phyloP scores from a whole-genome alignment of 1,140 invertebrate genomes.

The Halyomorpha halys region DNA sequence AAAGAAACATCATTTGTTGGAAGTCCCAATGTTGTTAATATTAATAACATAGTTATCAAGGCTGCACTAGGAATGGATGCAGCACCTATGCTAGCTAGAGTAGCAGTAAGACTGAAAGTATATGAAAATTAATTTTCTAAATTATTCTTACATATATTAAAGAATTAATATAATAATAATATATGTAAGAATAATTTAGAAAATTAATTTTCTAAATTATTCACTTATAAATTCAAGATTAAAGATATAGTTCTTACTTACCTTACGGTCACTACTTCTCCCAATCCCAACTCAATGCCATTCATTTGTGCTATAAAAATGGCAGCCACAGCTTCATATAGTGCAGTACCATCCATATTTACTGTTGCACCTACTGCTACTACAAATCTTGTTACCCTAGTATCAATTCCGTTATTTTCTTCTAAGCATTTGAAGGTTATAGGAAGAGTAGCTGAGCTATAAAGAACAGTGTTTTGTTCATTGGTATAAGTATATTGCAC shows the following conservation, averaged over 20 bases:
- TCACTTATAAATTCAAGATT: not conserved
- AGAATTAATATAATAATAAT: not conserved
- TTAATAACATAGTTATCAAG: conserved; percentile 66
- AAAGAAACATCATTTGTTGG: conserved; percentile 57
- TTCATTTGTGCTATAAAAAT: conserved; percentile 63
- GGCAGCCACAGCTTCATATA: conserved; percentile 58
- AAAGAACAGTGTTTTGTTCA: conserved; percentile 23
- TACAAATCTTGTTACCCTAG: conserved; percentile 57
- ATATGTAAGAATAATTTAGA: not conserved
- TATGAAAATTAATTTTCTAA: not conserved
- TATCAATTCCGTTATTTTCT: conserved; percentile 60
- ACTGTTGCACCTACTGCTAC: conserved; percentile 54
- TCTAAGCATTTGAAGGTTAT: conserved; percentile 66
- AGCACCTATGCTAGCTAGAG: conserved; percentile 64
- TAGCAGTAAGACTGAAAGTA: conserved; percentile 52
- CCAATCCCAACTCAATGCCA: conserved; percentile 45
- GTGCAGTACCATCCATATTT: conserved; percentile 63
- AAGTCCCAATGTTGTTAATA: conserved; percentile 58
- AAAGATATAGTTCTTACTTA: conserved; percentile 34
- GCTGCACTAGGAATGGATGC: conserved; percentile 66
- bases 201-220: not conserved
- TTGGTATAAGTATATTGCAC: not conserved
- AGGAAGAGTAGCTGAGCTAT: conserved; percentile 60
- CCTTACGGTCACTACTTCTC: conserved; percentile 49
- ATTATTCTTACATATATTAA: not conserved